Base-by-base conservation (phyloP, 1,140 invertebrate species). In the Lepidostoma basale region DNA sequence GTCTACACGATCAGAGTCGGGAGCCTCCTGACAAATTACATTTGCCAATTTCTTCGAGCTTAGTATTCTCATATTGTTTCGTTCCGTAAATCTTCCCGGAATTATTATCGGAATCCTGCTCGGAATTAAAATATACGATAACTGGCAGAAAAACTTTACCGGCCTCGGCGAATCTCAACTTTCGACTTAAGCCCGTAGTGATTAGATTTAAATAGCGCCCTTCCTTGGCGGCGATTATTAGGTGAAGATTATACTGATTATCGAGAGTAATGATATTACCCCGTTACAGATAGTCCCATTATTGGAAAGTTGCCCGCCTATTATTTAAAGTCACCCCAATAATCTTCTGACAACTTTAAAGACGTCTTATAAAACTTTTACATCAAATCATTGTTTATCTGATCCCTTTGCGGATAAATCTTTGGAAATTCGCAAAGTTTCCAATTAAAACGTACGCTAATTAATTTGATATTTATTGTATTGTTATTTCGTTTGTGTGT, bases 61-160 rank as follows among this genome's bases (percentile, higher is more conserved):
- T n/a, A 25, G 56, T 42, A 40, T 60, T 42, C 56, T 42, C 16
- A 25, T 60, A 60, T 60, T 60, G 25, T 60, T 26, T 10, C 56
- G n/a, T 8, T 25, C 12, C 14, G 30, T 33, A 30, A 30, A 56
- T 56, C 16, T 20, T 56, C 20, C 12, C 14, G 23, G 30, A 22
- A 39, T 59, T 59, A 9, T 59, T 59, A 9, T 40, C 20, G 8
- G 23, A 56, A 56, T 56, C 56, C 56, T 60, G 12, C 56, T 40
- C 18, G 23, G 56, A 60, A 60, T 60, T 60, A 60, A 60, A 60
- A 60, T 60, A 26, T 14, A 60, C 56, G 18, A 44, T 60, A 44
- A 42, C 22, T 22, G 4, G 18, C 23, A n/a, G 14, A 60, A 60
- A 40, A 60, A 40, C 16, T 56, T 56, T 56, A 26, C 42, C 36